Evolutionary conservation across 2,888 invertebrate species (phyloP), one percentile per base, ranked within the genome.

Genomic region (Drosophila borealis): DNA sequence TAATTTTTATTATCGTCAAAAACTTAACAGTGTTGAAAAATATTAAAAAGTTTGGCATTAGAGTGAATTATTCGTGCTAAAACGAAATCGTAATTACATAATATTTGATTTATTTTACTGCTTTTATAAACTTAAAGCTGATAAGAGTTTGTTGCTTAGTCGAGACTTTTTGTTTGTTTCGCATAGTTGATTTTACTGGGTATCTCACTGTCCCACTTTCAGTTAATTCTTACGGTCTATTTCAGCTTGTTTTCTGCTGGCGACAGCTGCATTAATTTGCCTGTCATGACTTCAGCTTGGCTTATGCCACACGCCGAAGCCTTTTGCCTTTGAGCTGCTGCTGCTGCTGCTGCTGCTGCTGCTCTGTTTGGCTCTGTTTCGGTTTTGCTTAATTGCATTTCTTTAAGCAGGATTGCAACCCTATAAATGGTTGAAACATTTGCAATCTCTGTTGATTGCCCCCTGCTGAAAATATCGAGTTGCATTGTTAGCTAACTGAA

Each of bases 181-280:
- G 25, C 4, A 13, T 8, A 1, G 9, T 17, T 14, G 13, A 5
- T 10, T 37, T 29, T 34, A 8, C 4, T 62, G 62, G 19, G 55
- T 11, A 75, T 60, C 41, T 33, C 25, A 0, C 10, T 44, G 60
- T 54, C 45, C 17, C n/a, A 19, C 44, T 37, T 3, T 29, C 3
- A 4, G 14, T 25, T 10, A 11, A 5, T 8, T 21, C 4, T 46
- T 4, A n/a, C 17, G 25, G 33, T 25, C 36, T 37, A 39, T 29
- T 21, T 8, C 37, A 61, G 17, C 41, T 41, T 19, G 10, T 39
- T 25, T 55, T 29, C 61, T 75, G 74, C 51, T 54, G 29, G 49
- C 64, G 75, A 76, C 76, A 76, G 79, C 70, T 75, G 76, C 79
- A 75, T 77, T 79, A 70, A 79, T 77, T 79, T 70, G 75, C 62